Percentiles rank a stretch among this genome's conserved stretches.
These are phyloP conservation scores for Periparus ater DNA, from an alignment of 2,797 vertebrate genomes.

Conservation along the genomic window DNA sequence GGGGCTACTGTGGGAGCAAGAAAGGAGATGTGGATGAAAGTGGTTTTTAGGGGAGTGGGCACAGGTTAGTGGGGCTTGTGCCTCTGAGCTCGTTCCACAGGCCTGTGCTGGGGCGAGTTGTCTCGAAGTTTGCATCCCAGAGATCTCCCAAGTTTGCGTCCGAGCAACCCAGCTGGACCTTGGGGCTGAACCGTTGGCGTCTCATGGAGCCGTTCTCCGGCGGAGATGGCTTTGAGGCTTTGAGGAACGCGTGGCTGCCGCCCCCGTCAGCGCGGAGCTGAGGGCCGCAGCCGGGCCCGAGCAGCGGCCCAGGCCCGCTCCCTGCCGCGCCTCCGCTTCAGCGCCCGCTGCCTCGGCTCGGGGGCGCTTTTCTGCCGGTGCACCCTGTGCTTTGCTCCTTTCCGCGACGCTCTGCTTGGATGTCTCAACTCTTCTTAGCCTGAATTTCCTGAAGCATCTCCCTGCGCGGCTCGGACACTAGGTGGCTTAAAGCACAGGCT, in stretches of 20 bases:
- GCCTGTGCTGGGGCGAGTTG: not conserved
- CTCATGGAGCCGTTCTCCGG: fast-evolving
- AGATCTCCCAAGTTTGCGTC: not conserved
- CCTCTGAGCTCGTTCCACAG: not conserved
- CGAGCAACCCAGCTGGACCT: not conserved
- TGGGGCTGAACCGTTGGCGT: not conserved
- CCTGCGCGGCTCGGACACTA: slow-evolving; percentile 71
- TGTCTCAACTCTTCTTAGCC: not conserved
- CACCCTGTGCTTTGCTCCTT: not conserved
- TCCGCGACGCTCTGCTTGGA: not conserved
- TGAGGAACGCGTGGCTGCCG: not conserved
- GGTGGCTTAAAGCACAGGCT: slow-evolving; percentile 70
- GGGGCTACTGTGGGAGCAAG: not conserved
- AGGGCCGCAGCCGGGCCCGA: fast-evolving
- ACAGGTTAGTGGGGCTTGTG: not conserved
- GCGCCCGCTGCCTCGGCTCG: not conserved
- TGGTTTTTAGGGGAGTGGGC: not conserved
- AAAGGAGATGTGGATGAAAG: not conserved
- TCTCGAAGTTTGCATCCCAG: slow-evolving; percentile 5
- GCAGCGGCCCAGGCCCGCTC: fast-evolving
- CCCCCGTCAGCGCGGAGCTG: fast-evolving
- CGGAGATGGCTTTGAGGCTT: fast-evolving
- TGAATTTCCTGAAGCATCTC: not conserved
- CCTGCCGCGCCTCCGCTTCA: fast-evolving
- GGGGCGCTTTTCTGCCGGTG: not conserved